phyloP scores from a whole-genome alignment of 2,113 vertebrate species.

The Hydropotes inermis region DNA sequence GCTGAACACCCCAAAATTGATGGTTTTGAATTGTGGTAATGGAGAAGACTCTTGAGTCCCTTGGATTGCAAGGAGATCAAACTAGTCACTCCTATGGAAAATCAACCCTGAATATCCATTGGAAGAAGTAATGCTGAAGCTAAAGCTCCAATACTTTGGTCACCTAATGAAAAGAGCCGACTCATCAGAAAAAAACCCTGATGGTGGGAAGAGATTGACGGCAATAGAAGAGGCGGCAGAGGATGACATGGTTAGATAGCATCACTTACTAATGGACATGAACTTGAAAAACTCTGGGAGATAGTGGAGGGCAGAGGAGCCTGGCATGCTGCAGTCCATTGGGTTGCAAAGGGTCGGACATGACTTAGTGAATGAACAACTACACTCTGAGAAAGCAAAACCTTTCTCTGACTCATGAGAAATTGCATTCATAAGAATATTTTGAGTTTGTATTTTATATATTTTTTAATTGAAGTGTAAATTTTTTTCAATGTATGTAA shows the following conservation, averaged over 20 bases:
- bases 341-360: neutral
- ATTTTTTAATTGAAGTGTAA: neutral
- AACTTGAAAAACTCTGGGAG: neutral
- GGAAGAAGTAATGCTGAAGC: neutral
- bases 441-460: neutral
- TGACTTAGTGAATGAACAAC: neutral
- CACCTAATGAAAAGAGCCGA: neutral
- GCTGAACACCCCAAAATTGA: neutral
- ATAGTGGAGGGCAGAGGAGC: neutral
- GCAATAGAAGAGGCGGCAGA: neutral
- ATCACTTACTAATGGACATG: neutral
- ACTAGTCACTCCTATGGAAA: neutral
- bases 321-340: neutral
- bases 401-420: neutral
- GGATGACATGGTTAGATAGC: neutral
- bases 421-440: neutral
- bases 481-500: neutral
- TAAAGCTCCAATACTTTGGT: neutral
- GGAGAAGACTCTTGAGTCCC: neutral
- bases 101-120: neutral
- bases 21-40: neutral
- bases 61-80: neutral
- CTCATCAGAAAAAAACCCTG: fast-evolving
- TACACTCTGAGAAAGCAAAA: neutral
- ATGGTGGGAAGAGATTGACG: neutral